Percentiles rank a stretch among this genome's conserved stretches.
phyloP scores from a whole-genome alignment of 2,113 vertebrate species.

The Tringa solitaria region DNA sequence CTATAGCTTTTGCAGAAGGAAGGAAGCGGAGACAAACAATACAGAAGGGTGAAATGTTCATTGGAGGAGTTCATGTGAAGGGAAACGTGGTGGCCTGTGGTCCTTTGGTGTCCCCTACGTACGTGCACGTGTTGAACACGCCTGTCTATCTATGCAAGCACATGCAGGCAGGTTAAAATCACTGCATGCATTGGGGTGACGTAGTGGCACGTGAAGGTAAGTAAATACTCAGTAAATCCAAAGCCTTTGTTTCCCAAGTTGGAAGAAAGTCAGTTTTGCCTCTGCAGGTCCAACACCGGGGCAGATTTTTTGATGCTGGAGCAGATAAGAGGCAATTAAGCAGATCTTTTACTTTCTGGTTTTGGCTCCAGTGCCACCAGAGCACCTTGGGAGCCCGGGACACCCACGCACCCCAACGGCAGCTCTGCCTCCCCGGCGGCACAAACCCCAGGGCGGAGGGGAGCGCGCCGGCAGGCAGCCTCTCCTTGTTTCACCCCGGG shows the following conservation, averaged over 20 bases:
- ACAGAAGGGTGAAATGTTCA: not conserved
- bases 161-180: not conserved
- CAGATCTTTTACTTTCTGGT: not conserved
- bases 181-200: accelerated
- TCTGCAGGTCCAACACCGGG: not conserved
- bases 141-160: not conserved
- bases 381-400: not conserved
- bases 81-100: not conserved
- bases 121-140: accelerated
- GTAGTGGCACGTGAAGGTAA: not conserved
- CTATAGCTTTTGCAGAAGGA: not conserved
- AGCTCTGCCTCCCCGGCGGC: not conserved
- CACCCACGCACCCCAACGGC: not conserved
- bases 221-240: not conserved
- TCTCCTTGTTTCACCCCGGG: not conserved
- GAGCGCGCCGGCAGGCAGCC: not conserved
- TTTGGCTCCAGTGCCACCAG: not conserved
- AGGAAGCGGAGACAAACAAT: not conserved
- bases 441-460: not conserved
- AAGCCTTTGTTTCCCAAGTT: not conserved
- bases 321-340: not conserved
- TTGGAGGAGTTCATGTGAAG: not conserved
- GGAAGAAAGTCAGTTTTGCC: not conserved
- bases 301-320: not conserved
- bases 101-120: not conserved